Percentiles rank a stretch among this genome's conserved stretches.
These are phyloP conservation scores for Psephotus haematonotus DNA, from an alignment of 2,113 vertebrate species.

Conservation along the genomic window DNA sequence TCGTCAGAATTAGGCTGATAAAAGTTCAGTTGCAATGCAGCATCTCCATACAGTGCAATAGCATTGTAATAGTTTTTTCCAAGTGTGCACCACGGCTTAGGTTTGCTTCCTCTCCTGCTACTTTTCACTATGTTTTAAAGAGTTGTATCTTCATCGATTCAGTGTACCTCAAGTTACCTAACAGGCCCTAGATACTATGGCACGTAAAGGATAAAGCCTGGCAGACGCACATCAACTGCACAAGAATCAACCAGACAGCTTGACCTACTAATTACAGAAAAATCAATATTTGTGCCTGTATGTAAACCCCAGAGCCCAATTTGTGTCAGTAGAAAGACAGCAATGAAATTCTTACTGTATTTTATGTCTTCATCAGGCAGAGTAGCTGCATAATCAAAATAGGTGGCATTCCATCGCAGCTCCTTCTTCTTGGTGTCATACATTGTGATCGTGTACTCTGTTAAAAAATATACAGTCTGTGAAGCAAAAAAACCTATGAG, in stretches of 20 bases:
- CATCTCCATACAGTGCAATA: rapidly evolving
- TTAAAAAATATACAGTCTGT: slow-evolving; percentile 56
- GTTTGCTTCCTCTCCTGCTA: neutral
- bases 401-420: slow-evolving; percentile 97
- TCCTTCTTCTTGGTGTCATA: slow-evolving; percentile 97
- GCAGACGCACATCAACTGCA: neutral
- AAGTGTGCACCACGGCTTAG: neutral
- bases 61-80: rapidly evolving
- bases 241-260: neutral
- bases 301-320: neutral
- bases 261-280: neutral
- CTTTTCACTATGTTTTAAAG: neutral
- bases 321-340: neutral
- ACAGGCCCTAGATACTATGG: neutral
- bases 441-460: slow-evolving; percentile 99
- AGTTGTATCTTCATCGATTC: neutral
- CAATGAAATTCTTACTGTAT: slow-evolving; percentile 83
- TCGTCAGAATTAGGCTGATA: neutral
- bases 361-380: slow-evolving; percentile 90
- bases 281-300: neutral
- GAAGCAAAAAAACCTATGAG: slow-evolving; percentile 40
- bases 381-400: slow-evolving; percentile 94
- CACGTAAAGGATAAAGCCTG: neutral
- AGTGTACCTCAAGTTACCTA: neutral
- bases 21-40: neutral